Percentiles rank a stretch among this genome's conserved stretches.
phyloP scores from a whole-genome alignment of 2,888 invertebrate genomes.

The Arge pagana region DNA sequence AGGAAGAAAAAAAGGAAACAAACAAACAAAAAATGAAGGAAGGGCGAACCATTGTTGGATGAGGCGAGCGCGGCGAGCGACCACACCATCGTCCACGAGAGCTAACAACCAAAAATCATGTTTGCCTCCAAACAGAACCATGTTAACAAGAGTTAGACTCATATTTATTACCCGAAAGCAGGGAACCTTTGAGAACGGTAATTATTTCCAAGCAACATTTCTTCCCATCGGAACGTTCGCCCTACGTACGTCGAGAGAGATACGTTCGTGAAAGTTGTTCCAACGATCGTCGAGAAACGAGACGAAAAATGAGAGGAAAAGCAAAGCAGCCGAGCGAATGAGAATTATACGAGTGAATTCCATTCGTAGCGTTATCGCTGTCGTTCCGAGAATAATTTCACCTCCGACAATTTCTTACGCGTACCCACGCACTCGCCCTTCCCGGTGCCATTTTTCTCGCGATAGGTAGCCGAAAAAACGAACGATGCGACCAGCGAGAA shows the following conservation, averaged over 20 bases:
- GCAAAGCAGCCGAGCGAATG: slow-evolving; percentile 2
- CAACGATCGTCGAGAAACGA: slow-evolving; percentile 26
- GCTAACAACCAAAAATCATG: slow-evolving; percentile 18
- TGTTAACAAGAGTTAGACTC: slow-evolving; percentile 27
- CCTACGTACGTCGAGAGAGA: slow-evolving; percentile 3
- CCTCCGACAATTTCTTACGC: too few species aligned
- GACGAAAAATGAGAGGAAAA: background rate
- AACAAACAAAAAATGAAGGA: too few species aligned
- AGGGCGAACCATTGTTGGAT: slow-evolving; percentile 8
- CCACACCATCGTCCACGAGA: too few species aligned
- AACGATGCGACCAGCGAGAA: too few species aligned
- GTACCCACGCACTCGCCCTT: slow-evolving; percentile 27
- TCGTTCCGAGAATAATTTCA: too few species aligned
- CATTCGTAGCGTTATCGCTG: slow-evolving; percentile 34
- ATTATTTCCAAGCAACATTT: slow-evolving; percentile 15
- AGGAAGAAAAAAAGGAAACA: too few species aligned
- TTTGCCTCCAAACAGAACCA: slow-evolving; percentile 2
- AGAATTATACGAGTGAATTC: slow-evolving; percentile 28
- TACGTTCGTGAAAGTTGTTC: slow-evolving; percentile 21
- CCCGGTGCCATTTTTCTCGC: slow-evolving; percentile 30
- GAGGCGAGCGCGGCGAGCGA: background rate
- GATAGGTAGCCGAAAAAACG: slow-evolving; percentile 33
- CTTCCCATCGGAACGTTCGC: background rate
- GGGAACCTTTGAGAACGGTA: slow-evolving; percentile 2
- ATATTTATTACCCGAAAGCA: slow-evolving; percentile 26